Base-by-base conservation (phyloP, 1,140 invertebrate species). In the Eupristina koningsbergeri region DNA sequence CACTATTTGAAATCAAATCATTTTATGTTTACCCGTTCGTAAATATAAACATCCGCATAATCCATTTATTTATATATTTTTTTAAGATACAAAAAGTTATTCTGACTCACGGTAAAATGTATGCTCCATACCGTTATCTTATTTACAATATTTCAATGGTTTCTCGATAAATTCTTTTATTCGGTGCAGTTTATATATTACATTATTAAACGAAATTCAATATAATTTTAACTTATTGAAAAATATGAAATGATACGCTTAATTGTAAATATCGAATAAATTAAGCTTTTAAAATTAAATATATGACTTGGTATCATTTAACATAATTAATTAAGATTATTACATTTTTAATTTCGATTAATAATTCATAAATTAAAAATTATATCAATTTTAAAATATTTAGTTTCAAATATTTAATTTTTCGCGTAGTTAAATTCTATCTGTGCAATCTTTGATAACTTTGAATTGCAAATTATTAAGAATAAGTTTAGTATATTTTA, bases 131-230 rank as follows among this genome's bases (percentile, higher is more conserved):
- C 76, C 79, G 47, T 71, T 58, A 75, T 0, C 11, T 67, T 76
- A n/a, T 64, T 81, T 74, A 81, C 41, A 61, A 29, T 11, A 45
- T 29, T 47, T 63, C 58, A 58, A 81, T 47, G 17, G 75, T 34
- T 45, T 63, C 9, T 45, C 69, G 53, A 63, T 75, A 74, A 81
- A 81, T 75, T 75, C 58, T 53, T 63, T 58, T 22, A 69, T 67
- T 69, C 22, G 15, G 13, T 61, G 39, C 19, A 36, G 6, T 36
- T 36, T 58, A 76, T 36, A 69, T 22, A 39, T 69, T 39, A 39
- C 39, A 39, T 50, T 13, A 50, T 15, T 9, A 13, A 13, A 17
- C 47, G n/a, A n/a, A n/a, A n/a, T n/a, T n/a, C n/a, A n/a, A n/a
- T n/a, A n/a, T n/a, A n/a, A n/a, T n/a, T n/a, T n/a, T n/a, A n/a